These are phyloP conservation scores for Adelges cooleyi DNA, from an alignment of 1,140 invertebrate species.

Conservation along the genomic window DNA sequence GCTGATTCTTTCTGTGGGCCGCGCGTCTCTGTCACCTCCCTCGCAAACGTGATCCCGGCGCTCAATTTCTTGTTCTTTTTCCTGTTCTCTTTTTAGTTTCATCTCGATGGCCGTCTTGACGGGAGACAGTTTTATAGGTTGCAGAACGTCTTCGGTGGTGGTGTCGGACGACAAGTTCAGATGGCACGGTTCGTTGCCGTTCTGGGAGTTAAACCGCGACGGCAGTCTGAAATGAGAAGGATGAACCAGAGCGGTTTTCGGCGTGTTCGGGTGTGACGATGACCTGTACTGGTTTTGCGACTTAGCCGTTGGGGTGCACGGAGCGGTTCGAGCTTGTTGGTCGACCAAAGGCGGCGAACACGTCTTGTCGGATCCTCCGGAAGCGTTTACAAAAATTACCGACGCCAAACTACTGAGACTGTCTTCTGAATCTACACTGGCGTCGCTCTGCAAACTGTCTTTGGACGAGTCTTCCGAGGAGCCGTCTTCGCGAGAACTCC, in stretches of 20 bases:
- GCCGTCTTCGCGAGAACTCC: conserved; percentile 66
- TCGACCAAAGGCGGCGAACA: conserved; percentile 15
- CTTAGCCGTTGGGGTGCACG: conserved; percentile 14
- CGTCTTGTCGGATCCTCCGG: conserved; percentile 5
- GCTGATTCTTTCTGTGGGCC: conserved; percentile 18
- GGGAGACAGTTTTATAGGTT: conserved; percentile 13
- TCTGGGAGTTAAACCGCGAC: neutral
- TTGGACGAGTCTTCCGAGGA: conserved; percentile 78
- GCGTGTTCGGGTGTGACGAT: conserved; percentile 17
- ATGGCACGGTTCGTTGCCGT: conserved; percentile 9
- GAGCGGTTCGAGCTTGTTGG: conserved; percentile 21
- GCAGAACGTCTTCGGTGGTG: neutral
- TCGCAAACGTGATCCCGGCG: conserved; percentile 30
- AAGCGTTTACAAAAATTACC: conserved; percentile 18
- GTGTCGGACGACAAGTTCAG: conserved; percentile 8
- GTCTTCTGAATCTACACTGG: conserved; percentile 83
- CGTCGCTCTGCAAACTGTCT: conserved; percentile 81
- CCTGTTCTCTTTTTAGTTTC: conserved; percentile 20
- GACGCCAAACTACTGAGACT: conserved; percentile 49
- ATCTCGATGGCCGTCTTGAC: conserved; percentile 26
- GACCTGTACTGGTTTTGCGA: conserved; percentile 14
- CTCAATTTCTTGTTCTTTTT: conserved; percentile 25
- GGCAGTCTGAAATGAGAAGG: conserved; percentile 18
- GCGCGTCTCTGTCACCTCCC: conserved; percentile 24
- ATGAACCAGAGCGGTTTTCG: conserved; percentile 7